phyloP scores from a whole-genome alignment of 2,797 vertebrate species.

The Schizopygopsis pylzovi region DNA sequence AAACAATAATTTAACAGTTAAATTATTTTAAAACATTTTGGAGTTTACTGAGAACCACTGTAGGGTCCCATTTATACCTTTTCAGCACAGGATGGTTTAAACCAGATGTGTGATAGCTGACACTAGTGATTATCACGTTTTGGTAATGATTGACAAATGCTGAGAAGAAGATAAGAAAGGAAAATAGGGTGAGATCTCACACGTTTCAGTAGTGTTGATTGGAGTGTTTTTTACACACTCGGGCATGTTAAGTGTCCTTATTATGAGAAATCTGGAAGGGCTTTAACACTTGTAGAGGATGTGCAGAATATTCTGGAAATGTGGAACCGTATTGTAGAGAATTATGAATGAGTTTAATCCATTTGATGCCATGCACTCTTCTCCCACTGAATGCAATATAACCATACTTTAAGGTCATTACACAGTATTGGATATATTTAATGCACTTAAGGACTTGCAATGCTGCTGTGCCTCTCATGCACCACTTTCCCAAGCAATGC shows the following conservation, averaged over 20 bases:
- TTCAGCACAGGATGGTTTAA: neutral
- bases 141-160: slow-evolving; percentile 2
- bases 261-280: neutral
- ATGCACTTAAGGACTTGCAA: neutral
- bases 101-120: neutral
- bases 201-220: slow-evolving; percentile 35
- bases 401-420: neutral
- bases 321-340: neutral
- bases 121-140: slow-evolving; percentile 16
- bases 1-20: neutral
- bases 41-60: neutral
- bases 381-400: neutral
- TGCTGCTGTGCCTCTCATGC: neutral
- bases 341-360: neutral
- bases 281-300: neutral
- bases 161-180: neutral
- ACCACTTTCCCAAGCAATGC: neutral
- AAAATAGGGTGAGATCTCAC: neutral
- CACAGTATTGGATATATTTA: neutral
- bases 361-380: neutral
- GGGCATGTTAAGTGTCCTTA: neutral
- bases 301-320: neutral
- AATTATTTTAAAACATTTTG: neutral
- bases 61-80: neutral
- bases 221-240: slow-evolving; percentile 22